phyloP scores from a whole-genome alignment of 1,140 invertebrate genomes.

The Anastrepha ludens region DNA sequence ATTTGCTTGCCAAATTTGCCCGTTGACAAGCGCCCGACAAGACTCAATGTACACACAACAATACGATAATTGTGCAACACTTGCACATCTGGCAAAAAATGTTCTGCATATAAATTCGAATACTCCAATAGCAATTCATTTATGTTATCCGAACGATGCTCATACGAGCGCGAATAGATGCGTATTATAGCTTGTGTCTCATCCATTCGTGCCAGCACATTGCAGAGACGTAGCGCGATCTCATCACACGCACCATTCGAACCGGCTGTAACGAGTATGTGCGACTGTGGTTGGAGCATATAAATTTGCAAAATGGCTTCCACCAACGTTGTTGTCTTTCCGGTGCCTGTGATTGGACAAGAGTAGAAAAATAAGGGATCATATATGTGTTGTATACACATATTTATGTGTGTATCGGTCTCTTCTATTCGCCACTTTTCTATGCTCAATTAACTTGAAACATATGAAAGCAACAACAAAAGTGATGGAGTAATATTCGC shows the following conservation, averaged over 20 bases:
- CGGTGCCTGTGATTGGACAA: constrained; percentile 75
- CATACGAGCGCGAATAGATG: constrained; percentile 75
- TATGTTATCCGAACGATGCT: constrained; percentile 71
- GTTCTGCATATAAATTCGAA: constrained; percentile 67
- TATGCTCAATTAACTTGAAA: no score
- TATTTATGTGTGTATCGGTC: no score
- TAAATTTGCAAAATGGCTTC: constrained; percentile 79
- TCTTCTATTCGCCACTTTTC: no score
- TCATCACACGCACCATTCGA: constrained; percentile 88
- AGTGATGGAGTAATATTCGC: no score
- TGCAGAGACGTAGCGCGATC: constrained; percentile 77
- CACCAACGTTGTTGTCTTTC: constrained; percentile 87
- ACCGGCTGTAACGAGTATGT: constrained; percentile 82
- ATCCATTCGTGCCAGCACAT: constrained; percentile 70
- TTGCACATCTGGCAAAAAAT: constrained; percentile 68
- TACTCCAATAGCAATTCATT: constrained; percentile 67
- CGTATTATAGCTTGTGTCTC: constrained; percentile 68
- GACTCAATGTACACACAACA: constrained; percentile 64
- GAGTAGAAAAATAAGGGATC: neutral
- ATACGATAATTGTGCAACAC: constrained; percentile 68
- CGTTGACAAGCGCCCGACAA: constrained; percentile 80
- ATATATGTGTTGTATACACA: no score
- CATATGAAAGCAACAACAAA: no score
- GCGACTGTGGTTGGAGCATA: constrained; percentile 72
- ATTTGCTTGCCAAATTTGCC: constrained; percentile 78